Evolutionary conservation across 2,113 vertebrate species (phyloP).

Genomic region (Actinemys pallida): DNA sequence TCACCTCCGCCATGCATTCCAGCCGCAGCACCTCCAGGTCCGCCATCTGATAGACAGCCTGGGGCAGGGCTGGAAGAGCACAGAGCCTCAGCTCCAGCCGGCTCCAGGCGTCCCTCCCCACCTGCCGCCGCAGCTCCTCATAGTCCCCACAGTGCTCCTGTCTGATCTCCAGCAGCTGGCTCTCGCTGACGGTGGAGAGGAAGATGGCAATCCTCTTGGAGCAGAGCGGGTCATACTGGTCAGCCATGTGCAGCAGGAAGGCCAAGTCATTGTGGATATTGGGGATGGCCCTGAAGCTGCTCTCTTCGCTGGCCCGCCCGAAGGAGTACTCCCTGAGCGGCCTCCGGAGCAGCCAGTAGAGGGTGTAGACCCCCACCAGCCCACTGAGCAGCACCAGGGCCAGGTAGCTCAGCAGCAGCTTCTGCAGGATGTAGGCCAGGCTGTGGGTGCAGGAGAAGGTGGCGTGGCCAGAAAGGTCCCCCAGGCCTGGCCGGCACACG

Average conservation of each 20-base stretch:
- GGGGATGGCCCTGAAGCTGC: conserved; percentile 76
- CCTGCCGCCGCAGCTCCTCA: conserved; percentile 74
- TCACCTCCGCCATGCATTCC: conserved; percentile 79
- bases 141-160: conserved; percentile 77
- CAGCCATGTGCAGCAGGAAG: conserved; percentile 86
- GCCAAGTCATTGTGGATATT: conserved; percentile 86
- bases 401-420: conserved; percentile 82
- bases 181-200: conserved; percentile 83
- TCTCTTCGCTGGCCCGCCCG: conserved; percentile 69
- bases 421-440: conserved; percentile 83
- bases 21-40: conserved; percentile 82
- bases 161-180: conserved; percentile 77
- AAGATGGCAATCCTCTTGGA: conserved; percentile 84
- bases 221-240: conserved; percentile 84
- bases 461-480: conserved; percentile 76
- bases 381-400: conserved; percentile 79
- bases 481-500: conserved; percentile 74
- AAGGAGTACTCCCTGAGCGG: conserved; percentile 83
- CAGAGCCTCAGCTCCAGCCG: conserved; percentile 76
- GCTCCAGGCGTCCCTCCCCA: conserved; percentile 65
- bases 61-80: conserved; percentile 80
- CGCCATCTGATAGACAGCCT: conserved; percentile 77
- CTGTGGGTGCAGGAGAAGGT: conserved; percentile 83
- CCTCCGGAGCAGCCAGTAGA: conserved; percentile 83
- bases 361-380: conserved; percentile 79